Evolutionary conservation across 2,888 invertebrate species (phyloP).

Genomic region (Atrina japonica): DNA sequence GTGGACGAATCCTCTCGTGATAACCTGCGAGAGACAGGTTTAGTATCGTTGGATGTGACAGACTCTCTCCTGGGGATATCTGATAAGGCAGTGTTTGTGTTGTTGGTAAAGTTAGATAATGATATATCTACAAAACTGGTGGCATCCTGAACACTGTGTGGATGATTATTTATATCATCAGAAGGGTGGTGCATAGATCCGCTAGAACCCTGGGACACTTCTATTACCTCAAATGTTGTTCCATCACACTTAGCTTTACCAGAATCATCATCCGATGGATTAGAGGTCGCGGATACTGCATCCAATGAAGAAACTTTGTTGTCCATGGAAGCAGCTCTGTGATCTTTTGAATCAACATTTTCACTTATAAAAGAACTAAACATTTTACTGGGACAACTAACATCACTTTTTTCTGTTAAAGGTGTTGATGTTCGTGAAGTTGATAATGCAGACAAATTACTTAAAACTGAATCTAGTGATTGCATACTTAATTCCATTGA

Average conservation of each 20-base stretch:
- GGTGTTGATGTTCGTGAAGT: constrained; percentile 52
- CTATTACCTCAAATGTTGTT: constrained; percentile 58
- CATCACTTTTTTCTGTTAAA: constrained; percentile 42
- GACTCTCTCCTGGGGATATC: constrained; percentile 1
- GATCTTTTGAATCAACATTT: background rate
- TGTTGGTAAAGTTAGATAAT: constrained; percentile 27
- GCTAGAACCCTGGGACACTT: constrained; percentile 39
- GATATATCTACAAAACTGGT: constrained; percentile 59
- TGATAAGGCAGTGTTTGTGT: constrained; percentile 25
- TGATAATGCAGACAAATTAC: constrained; percentile 41
- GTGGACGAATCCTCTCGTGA: constrained; percentile 24
- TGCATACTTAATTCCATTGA: constrained; percentile 58
- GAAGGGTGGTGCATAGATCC: background rate
- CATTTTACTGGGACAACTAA: background rate
- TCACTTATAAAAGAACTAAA: background rate
- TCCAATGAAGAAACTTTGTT: background rate
- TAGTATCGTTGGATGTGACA: background rate
- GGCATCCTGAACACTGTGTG: constrained; percentile 32
- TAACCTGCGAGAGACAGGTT: constrained; percentile 4
- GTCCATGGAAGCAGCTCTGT: background rate
- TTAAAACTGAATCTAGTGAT: constrained; percentile 58
- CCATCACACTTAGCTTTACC: constrained; percentile 38
- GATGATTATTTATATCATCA: background rate
- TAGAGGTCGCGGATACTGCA: no score
- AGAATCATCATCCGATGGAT: background rate